Conservation (phyloP, 2,113 vertebrate genomes). For the Anser brachyrhynchus region DNA sequence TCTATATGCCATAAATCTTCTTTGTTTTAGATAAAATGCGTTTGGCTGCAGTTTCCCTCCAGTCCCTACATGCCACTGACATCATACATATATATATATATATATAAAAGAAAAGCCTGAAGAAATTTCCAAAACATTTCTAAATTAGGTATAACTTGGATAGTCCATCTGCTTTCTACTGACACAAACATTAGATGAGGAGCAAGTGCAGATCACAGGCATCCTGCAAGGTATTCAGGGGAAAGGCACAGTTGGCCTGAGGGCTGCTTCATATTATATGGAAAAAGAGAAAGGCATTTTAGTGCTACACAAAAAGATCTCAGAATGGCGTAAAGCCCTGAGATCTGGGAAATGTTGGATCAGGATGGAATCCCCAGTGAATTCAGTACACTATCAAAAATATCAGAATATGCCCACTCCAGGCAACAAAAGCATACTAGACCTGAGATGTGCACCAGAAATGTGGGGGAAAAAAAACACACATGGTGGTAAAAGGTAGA, state of each 20-base stretch:
- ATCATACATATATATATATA: background rate
- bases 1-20: background rate
- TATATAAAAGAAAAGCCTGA: background rate
- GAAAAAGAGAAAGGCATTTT: background rate
- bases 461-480: background rate
- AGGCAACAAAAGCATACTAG: background rate
- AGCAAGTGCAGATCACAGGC: fast-evolving
- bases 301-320: background rate
- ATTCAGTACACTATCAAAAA: background rate
- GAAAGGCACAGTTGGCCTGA: background rate
- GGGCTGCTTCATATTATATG: background rate
- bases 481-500: background rate
- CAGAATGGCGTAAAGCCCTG: background rate
- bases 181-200: too few species aligned
- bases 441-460: background rate
- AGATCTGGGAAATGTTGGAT: background rate
- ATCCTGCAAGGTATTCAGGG: background rate
- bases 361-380: background rate
- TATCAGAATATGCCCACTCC: background rate
- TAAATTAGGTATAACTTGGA: background rate
- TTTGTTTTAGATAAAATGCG: background rate
- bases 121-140: background rate
- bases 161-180: background rate
- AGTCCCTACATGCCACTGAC: background rate
- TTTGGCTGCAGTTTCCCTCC: background rate